Evolutionary conservation across 2,113 vertebrate genomes (phyloP).

Genomic region (Myocastor coypus): DNA sequence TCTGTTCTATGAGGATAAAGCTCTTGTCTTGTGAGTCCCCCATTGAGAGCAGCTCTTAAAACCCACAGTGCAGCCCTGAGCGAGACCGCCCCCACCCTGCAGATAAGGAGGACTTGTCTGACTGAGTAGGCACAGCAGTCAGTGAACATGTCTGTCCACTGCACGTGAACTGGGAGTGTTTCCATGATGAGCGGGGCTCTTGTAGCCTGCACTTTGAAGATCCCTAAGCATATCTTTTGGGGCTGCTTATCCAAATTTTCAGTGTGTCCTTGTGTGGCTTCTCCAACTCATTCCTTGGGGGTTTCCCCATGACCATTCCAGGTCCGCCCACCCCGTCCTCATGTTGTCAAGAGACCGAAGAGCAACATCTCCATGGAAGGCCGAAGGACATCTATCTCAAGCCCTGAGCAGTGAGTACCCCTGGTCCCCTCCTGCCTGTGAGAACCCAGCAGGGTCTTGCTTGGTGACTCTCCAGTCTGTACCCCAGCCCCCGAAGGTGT

Average conservation of each 20-base stretch:
- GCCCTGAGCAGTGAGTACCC: slow-evolving; percentile 90
- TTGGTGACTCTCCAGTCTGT: neutral
- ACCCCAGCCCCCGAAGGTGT: neutral
- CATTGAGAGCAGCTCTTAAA: neutral
- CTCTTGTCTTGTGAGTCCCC: neutral
- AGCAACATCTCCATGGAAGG: slow-evolving; percentile 90
- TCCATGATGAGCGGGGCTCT: neutral
- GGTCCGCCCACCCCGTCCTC: slow-evolving; percentile 93
- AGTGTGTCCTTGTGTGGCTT: neutral
- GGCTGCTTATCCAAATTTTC: neutral
- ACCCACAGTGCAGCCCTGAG: neutral
- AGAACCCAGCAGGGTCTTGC: neutral
- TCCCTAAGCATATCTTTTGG: neutral
- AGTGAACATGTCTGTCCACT: neutral
- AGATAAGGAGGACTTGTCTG: neutral
- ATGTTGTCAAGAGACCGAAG: slow-evolving; percentile 92
- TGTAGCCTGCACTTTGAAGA: neutral
- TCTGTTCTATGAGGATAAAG: neutral
- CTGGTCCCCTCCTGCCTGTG: rapidly evolving
- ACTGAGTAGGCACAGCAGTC: rapidly evolving
- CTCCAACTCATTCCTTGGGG: slow-evolving; percentile 56
- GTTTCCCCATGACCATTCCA: slow-evolving; percentile 73
- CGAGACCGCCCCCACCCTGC: neutral
- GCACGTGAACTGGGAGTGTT: rapidly evolving
- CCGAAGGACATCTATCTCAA: slow-evolving; percentile 86